Evolutionary conservation across 1,140 invertebrate genomes (phyloP).

Genomic region (Sipha flava): DNA sequence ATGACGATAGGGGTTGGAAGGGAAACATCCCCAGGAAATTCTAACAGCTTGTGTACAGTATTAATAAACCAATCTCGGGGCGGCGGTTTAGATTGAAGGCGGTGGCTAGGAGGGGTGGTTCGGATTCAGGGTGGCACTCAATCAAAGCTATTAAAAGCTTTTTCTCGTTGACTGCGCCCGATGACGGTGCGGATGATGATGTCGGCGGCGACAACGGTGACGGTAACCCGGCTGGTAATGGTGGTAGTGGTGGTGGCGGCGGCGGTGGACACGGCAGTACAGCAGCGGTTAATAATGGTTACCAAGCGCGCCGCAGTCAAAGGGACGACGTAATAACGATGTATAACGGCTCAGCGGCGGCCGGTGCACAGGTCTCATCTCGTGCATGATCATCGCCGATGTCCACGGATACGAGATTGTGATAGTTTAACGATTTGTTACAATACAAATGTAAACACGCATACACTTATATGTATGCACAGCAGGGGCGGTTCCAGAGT

Average conservation of each 20-base stretch:
- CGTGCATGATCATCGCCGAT: too few species aligned
- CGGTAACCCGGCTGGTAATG: background rate
- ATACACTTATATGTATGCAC: too few species aligned
- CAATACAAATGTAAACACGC: too few species aligned
- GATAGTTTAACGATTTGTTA: too few species aligned
- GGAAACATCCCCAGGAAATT: conserved; percentile 7
- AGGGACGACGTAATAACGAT: background rate
- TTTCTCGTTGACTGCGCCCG: conserved; percentile 19
- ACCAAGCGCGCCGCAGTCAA: background rate
- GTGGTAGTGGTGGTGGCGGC: background rate
- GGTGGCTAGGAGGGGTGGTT: background rate
- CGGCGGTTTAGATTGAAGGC: background rate
- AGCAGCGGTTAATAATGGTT: too few species aligned
- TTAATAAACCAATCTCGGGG: conserved; percentile 27
- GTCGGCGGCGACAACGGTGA: background rate
- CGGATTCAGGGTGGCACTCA: background rate
- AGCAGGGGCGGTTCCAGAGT: too few species aligned
- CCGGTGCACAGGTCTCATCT: background rate
- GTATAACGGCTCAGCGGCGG: background rate
- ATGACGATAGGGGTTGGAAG: too few species aligned
- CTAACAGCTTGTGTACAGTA: conserved; percentile 22
- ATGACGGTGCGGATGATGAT: background rate
- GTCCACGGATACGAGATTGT: too few species aligned
- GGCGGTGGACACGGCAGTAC: too few species aligned
- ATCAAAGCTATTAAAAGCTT: conserved; percentile 32